phyloP scores from a whole-genome alignment of 1,140 invertebrate genomes.

The Zelostemma sp. region DNA sequence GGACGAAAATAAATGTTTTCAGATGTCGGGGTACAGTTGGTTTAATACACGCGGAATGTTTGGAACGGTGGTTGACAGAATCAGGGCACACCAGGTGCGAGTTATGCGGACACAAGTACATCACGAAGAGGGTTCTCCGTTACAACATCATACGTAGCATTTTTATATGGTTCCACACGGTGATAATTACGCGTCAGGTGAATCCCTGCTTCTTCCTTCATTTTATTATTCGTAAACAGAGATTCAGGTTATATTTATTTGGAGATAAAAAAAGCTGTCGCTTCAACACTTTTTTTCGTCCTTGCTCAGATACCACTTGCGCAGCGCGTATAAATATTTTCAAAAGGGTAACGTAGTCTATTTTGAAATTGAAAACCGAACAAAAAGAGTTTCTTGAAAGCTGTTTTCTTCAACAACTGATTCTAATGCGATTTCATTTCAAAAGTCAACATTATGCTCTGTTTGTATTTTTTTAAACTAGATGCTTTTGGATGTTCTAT shows the following conservation, averaged over 20 bases:
- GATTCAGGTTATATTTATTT: no score
- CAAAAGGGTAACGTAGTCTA: no score
- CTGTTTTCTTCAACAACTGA: no score
- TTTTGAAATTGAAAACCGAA: no score
- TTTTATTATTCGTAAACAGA: no score
- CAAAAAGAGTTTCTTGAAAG: neutral
- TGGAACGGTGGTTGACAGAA: conserved; percentile 78
- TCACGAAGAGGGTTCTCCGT: conserved; percentile 70
- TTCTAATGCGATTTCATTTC: neutral
- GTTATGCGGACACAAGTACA: conserved; percentile 72
- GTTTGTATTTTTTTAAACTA: conserved; percentile 49
- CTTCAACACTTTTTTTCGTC: no score
- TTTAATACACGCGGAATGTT: conserved; percentile 75
- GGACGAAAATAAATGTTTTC: conserved; percentile 52
- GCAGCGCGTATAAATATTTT: no score
- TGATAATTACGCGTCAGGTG: conserved; percentile 72
- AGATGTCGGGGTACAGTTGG: conserved; percentile 78
- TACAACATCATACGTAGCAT: conserved; percentile 70
- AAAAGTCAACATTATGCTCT: neutral
- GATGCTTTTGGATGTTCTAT: conserved; percentile 72
- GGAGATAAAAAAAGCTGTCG: no score
- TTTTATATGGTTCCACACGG: conserved; percentile 71
- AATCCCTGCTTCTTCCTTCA: no score
- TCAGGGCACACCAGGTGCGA: conserved; percentile 74
- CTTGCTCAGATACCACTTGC: no score